Percentiles rank a stretch among this genome's conserved stretches.
Evolutionary conservation across 2,888 invertebrate species (phyloP).

Genomic region (Phalangium opilio): DNA sequence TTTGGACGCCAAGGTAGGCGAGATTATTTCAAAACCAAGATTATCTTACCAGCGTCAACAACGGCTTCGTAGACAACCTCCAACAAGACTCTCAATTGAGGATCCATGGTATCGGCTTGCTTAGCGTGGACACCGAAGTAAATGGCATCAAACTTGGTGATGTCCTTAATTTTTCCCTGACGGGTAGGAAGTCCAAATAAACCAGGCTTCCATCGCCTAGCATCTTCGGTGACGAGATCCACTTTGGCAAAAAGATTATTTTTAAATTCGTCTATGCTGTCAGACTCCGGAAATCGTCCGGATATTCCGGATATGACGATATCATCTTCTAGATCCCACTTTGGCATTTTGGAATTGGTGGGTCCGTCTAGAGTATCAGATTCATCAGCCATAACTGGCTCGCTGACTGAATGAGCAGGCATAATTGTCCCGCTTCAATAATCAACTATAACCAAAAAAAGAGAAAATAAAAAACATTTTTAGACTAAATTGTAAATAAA

Average conservation of each 20-base stretch:
- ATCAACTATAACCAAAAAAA: too few relatives aligned
- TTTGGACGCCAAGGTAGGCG: too few relatives aligned
- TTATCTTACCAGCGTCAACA: slow-evolving; percentile 54
- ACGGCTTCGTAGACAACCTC: slow-evolving; percentile 85
- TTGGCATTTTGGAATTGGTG: neutral
- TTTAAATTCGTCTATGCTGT: slow-evolving; percentile 80
- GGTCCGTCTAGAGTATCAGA: neutral
- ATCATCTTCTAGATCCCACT: slow-evolving; percentile 41
- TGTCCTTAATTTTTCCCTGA: slow-evolving; percentile 48
- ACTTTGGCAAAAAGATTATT: slow-evolving; percentile 74
- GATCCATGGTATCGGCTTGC: slow-evolving; percentile 72
- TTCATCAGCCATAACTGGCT: too few relatives aligned
- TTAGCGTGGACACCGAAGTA: slow-evolving; percentile 84
- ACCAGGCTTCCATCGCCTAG: slow-evolving; percentile 68
- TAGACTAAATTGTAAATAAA: too few relatives aligned
- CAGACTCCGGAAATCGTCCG: slow-evolving; percentile 77
- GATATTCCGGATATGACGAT: slow-evolving; percentile 67
- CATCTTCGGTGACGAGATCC: slow-evolving; percentile 85
- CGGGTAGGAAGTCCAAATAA: slow-evolving; percentile 62
- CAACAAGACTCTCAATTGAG: slow-evolving; percentile 71
- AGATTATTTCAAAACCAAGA: too few relatives aligned
- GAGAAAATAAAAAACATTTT: too few relatives aligned
- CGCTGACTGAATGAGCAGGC: too few relatives aligned
- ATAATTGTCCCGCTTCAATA: too few relatives aligned
- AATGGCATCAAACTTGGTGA: slow-evolving; percentile 65